Evolutionary conservation across 2,797 vertebrate species (phyloP).

Genomic region (Eulemur coronatus): DNA sequence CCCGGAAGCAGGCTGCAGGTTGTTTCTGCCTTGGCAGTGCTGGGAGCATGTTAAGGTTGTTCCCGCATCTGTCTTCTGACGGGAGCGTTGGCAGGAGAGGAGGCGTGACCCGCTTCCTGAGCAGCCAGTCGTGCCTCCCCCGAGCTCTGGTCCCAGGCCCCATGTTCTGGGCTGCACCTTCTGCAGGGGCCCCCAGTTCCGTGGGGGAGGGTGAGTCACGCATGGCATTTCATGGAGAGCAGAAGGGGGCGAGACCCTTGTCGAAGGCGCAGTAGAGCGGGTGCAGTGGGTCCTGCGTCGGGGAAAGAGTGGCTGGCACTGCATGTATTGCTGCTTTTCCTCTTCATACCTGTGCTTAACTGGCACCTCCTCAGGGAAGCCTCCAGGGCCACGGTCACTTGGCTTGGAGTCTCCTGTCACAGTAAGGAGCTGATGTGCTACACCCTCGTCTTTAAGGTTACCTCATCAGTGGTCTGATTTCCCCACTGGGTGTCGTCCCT

Average conservation of each 20-base stretch:
- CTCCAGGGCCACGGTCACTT: not conserved
- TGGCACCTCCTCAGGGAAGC: not conserved
- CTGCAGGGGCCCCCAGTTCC: not conserved
- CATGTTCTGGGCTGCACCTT: not conserved
- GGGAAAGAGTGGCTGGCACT: accelerated
- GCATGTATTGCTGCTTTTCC: not conserved
- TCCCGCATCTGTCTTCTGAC: conserved; percentile 14
- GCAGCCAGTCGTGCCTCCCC: not conserved
- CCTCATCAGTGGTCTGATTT: accelerated
- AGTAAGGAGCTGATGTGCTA: not conserved
- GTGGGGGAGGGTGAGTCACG: not conserved
- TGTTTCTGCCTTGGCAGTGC: not conserved
- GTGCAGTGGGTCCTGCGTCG: accelerated
- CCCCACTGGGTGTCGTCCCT: accelerated
- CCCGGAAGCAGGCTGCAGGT: not conserved
- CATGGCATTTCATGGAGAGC: accelerated
- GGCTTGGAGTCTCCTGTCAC: accelerated
- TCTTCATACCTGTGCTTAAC: too few relatives aligned
- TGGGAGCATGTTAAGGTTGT: conserved; percentile 8
- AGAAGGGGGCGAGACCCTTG: not conserved
- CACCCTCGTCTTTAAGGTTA: not conserved
- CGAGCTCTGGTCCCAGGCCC: not conserved
- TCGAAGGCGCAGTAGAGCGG: accelerated
- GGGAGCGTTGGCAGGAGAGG: conserved; percentile 8
- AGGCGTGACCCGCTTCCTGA: not conserved